Base-by-base conservation (phyloP, 2,888 invertebrate genomes). In the Amphiduros pacificus region DNA sequence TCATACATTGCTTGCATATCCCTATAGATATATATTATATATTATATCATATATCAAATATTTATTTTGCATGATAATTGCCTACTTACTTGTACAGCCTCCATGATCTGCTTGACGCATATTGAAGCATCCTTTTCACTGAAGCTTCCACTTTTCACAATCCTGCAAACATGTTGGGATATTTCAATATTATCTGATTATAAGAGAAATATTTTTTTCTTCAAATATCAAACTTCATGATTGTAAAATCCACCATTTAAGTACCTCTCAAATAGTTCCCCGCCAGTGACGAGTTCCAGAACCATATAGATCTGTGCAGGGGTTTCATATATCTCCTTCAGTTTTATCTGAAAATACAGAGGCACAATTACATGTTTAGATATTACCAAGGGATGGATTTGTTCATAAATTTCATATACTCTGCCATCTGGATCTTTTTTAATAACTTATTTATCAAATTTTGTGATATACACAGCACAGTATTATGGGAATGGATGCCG, bases 241-340 rank as follows among this genome's bases (percentile, higher is more conserved):
- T 14, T 36, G 9, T 17, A 36, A 36, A 17, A 14, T 36, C 36
- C 9, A 14, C 17, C 17, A 9, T 36, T 36, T 36, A 17, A 9
- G 17, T 36, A 80, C 79, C 81, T 78, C 70, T 81, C 81, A 73
- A 81, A 81, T 5, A 81, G 69, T 65, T 81, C 80, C 49, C 80
- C 81, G 24, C 81, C 81, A 27, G 78, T 78, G 9, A 78, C 80
- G 22, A 78, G 67, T 62, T 81, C 81, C 40, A 81, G 65, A 4
- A 81, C 74, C 36, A 81, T 60, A 29, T 70, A 66, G 9, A 81
- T 76, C 44, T 72, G 66, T 17, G 68, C 71, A 9, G 66, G 70
- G n/a, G 77, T 76, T 63, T 81, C 81, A 72, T 66, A 81, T 4
- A 81, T 72, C 63, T 81, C 79, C 60, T 79, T 80, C 65, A 81